Conservation (phyloP, 1,140 invertebrate species). For the Drosophila kohkoa region DNA sequence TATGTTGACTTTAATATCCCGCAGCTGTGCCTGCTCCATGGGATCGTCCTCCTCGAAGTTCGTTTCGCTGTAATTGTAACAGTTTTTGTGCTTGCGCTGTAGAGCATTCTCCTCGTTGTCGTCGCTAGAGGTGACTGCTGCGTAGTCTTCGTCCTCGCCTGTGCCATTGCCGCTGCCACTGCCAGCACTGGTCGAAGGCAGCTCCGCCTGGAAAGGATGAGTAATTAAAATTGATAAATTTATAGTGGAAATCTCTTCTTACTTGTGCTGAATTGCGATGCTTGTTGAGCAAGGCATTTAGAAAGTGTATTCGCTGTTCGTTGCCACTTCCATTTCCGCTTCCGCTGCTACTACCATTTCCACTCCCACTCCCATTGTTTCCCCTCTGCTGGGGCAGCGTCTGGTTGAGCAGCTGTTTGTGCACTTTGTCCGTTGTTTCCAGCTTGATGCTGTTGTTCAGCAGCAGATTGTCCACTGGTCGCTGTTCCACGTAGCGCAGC, state of each 20-base stretch:
- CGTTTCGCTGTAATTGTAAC: constrained; percentile 77
- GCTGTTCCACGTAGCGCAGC: constrained; percentile 63
- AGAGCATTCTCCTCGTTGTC: constrained; percentile 68
- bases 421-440: constrained; percentile 65
- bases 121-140: constrained; percentile 62
- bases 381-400: constrained; percentile 20
- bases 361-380: constrained; percentile 11
- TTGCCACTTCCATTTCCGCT: constrained; percentile 8
- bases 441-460: constrained; percentile 54
- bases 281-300: constrained; percentile 71
- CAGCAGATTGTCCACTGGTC: constrained; percentile 66
- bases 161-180: constrained; percentile 51
- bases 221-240: background rate
- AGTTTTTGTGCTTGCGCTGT: constrained; percentile 66
- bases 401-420: constrained; percentile 68
- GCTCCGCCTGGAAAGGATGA: constrained; percentile 21
- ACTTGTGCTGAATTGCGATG: constrained; percentile 43
- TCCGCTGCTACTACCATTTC: constrained; percentile 23
- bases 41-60: constrained; percentile 84
- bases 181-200: constrained; percentile 48
- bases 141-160: constrained; percentile 67
- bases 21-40: constrained; percentile 74
- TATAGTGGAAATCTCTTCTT: background rate
- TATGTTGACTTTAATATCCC: constrained; percentile 75
- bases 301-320: constrained; percentile 65